These are phyloP conservation scores for Ips nitidus DNA, from an alignment of 1,140 invertebrate species.

Conservation along the genomic window DNA sequence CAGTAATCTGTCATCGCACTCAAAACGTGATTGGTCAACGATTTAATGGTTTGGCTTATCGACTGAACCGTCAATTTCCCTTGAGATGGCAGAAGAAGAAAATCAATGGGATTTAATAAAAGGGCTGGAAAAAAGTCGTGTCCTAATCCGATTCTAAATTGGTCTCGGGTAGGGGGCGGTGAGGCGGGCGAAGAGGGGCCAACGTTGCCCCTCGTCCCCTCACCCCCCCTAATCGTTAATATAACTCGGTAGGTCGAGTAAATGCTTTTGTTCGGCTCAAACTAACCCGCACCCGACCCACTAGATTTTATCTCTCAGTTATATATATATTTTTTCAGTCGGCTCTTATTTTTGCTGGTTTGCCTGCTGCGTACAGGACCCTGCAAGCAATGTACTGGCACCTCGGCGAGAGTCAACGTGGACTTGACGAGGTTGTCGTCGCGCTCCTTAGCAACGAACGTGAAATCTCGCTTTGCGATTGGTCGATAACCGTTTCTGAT, in stretches of 20 bases:
- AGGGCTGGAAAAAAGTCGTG: too few species aligned
- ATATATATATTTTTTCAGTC: slow-evolving; percentile 52
- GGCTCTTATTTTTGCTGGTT: slow-evolving; percentile 54
- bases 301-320: slow-evolving; percentile 51
- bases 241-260: slow-evolving; percentile 47
- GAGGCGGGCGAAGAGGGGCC: too few species aligned
- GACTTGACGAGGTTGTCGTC: slow-evolving; percentile 44
- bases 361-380: slow-evolving; percentile 51
- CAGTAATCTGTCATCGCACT: too few species aligned
- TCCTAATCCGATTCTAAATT: too few species aligned
- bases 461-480: slow-evolving; percentile 37
- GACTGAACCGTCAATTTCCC: too few species aligned
- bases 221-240: slow-evolving; percentile 41
- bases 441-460: slow-evolving; percentile 43
- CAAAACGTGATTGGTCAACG: too few species aligned
- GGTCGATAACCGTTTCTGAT: slow-evolving; percentile 33
- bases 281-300: slow-evolving; percentile 49
- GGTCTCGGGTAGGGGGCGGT: too few species aligned
- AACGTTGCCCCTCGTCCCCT: slow-evolving; percentile 31
- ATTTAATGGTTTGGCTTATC: too few species aligned
- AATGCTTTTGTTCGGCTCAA: slow-evolving; percentile 50
- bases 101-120: too few species aligned
- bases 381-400: slow-evolving; percentile 52
- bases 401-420: slow-evolving; percentile 50
- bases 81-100: too few species aligned